Percentiles rank a stretch among this genome's conserved stretches.
phyloP scores from a whole-genome alignment of 2,797 vertebrate genomes.

The Buphagus erythrorhynchus region DNA sequence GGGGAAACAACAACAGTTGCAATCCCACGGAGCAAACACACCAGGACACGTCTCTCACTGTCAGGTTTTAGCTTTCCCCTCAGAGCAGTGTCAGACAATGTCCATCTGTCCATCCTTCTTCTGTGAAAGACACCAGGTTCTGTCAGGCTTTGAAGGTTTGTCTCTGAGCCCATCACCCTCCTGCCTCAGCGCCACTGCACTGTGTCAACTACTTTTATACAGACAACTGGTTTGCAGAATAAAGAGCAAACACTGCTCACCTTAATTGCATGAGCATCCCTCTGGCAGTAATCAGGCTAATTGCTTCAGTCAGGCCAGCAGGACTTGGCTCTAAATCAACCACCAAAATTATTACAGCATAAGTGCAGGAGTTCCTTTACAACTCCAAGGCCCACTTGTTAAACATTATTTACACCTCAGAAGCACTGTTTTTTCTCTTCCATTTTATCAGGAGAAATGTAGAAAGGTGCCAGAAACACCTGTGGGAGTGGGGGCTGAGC shows the following conservation, averaged over 20 bases:
- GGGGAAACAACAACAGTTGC: background rate
- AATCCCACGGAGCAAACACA: background rate
- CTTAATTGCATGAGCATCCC: conserved; percentile 37
- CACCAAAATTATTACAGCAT: background rate
- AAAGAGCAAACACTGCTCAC: conserved; percentile 24
- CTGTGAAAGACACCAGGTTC: background rate
- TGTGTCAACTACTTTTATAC: background rate
- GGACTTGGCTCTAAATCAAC: conserved; percentile 40
- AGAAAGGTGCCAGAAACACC: background rate
- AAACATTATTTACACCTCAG: conserved; percentile 48
- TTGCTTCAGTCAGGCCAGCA: conserved; percentile 34
- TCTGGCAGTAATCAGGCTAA: conserved; percentile 35
- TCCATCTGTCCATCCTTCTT: background rate
- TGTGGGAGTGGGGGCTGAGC: background rate
- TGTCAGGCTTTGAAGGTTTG: background rate
- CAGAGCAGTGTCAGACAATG: background rate
- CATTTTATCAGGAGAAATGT: background rate
- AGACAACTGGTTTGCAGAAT: background rate
- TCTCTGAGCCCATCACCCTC: background rate
- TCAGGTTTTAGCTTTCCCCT: background rate
- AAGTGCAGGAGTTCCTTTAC: background rate
- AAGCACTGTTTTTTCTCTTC: background rate
- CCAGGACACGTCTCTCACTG: background rate
- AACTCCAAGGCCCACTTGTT: background rate
- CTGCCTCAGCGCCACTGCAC: background rate